Evolutionary conservation across 2,888 invertebrate species (phyloP), one percentile per base, ranked within the genome.

Genomic region (Amblyjoppa proteus): DNA sequence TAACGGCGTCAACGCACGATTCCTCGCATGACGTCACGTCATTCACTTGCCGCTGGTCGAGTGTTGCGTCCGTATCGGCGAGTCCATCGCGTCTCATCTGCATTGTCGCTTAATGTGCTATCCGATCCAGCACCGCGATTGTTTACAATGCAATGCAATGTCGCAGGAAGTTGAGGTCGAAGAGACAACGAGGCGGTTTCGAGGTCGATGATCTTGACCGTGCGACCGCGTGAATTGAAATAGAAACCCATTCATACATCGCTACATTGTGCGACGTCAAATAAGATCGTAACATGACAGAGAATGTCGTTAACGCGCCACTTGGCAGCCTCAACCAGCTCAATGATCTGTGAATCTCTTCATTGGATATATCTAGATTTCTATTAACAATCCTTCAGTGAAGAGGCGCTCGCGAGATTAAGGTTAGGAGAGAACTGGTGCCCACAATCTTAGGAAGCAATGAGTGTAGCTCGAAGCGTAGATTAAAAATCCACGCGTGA

Each of bases 1-100:
- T 86, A 89, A 90, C 81, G 86, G 86, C 66, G 77, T 74, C 66
- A 75, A 79, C 58, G 85, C 87, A 87, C 84, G 87, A 83, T 74
- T 87, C 75, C 53, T 88, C 69, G 84, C 87, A 82, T 89, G 88
- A 88, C 87, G 88, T 88, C 88, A 89, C 82, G 81, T 85, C 87
- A 88, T 88, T 89, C 85, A 87, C 79, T 86, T 77, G 79, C 70
- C 58, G 74, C 79, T 76, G 75, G 76, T 56, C 53, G 64, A 76
- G 64, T 45, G 79, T 71, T 68, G 45, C 28, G 41, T 53, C 38
- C 68, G 41, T 45, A 41, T 75, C 70, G 16, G 20, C 25, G 31
- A 16, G 68, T 53, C 66, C 78, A 83, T 80, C 81, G 53, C 58
- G 31, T 51, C 41, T 49, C 38, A 20, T 61, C 66, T 68, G 28